Evolutionary conservation across 64 coral and sea anemone species (phyloP), one percentile per base, ranked within the genome.

Genomic region (Pocillopora damicornis): DNA sequence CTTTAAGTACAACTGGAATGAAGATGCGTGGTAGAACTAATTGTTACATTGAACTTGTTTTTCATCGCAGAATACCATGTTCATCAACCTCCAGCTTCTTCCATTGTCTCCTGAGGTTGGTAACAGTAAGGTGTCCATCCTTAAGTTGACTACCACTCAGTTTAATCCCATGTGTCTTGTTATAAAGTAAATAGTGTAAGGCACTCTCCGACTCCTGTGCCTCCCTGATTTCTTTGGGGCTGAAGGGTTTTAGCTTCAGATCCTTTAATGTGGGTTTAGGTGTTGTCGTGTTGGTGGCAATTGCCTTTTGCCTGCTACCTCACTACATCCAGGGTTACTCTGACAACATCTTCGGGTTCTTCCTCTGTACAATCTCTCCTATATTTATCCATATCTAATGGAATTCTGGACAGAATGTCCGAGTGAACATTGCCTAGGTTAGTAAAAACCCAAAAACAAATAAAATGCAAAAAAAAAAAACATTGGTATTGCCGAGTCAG

Each of bases 1-100:
- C 90, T 45, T 58, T 86, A 37, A 86, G 64, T 23, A 88, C 86
- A 25, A 76, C 16, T 73, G 71, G 71, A 7, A 73, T 73, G n/a
- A 73, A 73, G 22, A 9, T 23, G 5, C 58, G 38, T 22, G 76
- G 38, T 14, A 77, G 76, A 18, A 77, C 76, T 77, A 77, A 77
- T 58, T 77, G 76, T 6, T 58, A 37, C 5, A n/a, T 56, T 20
- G 76, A 77, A 22, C 15, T 77, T 20, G 76, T 77, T 77, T 51
- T 38, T 38, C 76, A 0, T 15, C 76, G 38, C 15, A 77, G 51
- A 18, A 77, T 77, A 77, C 76, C 76, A 15, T 77, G 76, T 22
- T 42, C 20, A 20, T 77, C 76, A 77, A 58, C 51, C 22, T 77
- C 76, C 76, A 77, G 13, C 30, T 30, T 30, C 30, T 30, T 30